Conservation (phyloP, 2,113 vertebrate genomes). For the Panthera tigris region DNA sequence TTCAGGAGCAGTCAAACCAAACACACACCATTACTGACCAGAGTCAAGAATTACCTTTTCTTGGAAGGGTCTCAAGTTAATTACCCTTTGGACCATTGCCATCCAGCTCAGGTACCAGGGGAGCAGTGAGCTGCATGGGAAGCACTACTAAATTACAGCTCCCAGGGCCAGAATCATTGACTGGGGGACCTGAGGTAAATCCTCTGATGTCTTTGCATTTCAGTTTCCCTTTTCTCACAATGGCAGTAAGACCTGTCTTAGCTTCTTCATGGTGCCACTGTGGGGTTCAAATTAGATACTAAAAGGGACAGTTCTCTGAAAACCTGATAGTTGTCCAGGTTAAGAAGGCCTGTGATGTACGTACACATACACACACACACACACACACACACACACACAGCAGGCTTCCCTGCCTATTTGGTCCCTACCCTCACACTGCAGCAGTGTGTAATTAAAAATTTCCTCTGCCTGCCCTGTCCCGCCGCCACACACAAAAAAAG, state of each 20-base stretch:
- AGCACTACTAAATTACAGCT: neutral
- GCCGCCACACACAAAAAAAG: no score
- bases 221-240: conserved; percentile 22
- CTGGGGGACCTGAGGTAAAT: neutral
- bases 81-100: conserved; percentile 12
- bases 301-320: neutral
- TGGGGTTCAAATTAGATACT: neutral
- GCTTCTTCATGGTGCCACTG: neutral
- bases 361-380: rapidly evolving
- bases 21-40: neutral
- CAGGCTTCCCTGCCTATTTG: neutral
- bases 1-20: conserved; percentile 57
- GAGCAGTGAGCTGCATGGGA: neutral
- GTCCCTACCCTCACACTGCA: neutral
- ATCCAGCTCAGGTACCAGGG: neutral
- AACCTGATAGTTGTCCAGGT: neutral
- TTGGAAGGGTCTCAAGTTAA: conserved; percentile 51
- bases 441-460: neutral
- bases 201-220: conserved; percentile 25
- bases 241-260: neutral
- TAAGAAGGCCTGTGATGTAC: neutral
- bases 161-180: conserved; percentile 26
- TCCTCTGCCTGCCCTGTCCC: no score
- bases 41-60: conserved; percentile 5
- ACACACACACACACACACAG: rapidly evolving